Evolutionary conservation across 2,797 vertebrate genomes (phyloP).

Genomic region (Clarias fuscus): DNA sequence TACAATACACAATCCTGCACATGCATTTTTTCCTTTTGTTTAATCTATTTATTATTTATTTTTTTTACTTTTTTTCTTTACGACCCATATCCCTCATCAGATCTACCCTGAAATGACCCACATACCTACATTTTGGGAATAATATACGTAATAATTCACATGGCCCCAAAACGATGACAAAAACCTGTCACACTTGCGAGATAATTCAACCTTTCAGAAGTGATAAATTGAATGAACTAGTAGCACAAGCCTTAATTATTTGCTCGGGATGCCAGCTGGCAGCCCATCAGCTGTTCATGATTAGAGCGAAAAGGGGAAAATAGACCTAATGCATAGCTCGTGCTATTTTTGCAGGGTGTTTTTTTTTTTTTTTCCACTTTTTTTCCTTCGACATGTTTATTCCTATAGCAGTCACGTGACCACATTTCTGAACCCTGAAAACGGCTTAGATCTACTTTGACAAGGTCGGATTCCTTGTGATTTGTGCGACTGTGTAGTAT

Average conservation of each 20-base stretch:
- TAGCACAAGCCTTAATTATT: constrained; percentile 15
- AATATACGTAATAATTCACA: not conserved
- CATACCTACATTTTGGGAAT: not conserved
- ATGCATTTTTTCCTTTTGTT: not conserved
- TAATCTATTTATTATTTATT: not conserved
- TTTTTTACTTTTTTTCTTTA: not conserved
- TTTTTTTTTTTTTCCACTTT: no score
- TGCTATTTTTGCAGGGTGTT: not conserved
- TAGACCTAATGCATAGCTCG: constrained; percentile 8
- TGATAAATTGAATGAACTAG: not conserved
- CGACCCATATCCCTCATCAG: not conserved
- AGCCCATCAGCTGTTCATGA: constrained; percentile 22
- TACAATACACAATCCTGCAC: not conserved
- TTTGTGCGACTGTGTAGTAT: not conserved
- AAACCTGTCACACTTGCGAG: constrained; percentile 1
- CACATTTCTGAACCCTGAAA: constrained; percentile 6
- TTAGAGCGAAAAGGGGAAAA: constrained; percentile 4
- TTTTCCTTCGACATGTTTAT: not conserved
- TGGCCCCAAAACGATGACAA: not conserved
- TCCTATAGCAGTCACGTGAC: constrained; percentile 3
- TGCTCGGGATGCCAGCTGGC: constrained; percentile 10
- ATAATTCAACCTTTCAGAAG: constrained; percentile 12
- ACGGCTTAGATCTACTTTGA: not conserved
- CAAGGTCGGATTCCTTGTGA: not conserved
- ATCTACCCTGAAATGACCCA: not conserved